Percentiles rank a stretch among this genome's conserved stretches.
Conservation (phyloP, 2,888 invertebrate species). For the Drosophila histrio region DNA sequence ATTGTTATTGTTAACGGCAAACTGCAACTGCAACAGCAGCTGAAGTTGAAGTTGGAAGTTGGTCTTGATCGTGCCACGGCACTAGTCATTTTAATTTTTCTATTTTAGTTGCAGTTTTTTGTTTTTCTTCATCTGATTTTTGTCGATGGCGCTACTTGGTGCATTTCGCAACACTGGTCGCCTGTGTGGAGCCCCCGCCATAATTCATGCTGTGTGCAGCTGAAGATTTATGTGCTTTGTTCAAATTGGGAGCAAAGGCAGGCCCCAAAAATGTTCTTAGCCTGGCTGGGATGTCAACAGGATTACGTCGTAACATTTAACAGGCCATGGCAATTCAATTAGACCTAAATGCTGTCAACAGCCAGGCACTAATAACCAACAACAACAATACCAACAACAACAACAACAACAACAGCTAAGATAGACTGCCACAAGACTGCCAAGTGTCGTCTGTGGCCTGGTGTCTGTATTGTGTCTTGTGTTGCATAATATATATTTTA, state of each 20-base stretch:
- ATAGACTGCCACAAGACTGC: slow-evolving; percentile 37
- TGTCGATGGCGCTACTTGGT: slow-evolving; percentile 59
- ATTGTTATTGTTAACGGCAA: slow-evolving; percentile 65
- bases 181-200: slow-evolving; percentile 12
- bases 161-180: slow-evolving; percentile 66
- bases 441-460: slow-evolving; percentile 66
- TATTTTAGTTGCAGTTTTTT: slow-evolving; percentile 31
- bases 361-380: slow-evolving; percentile 58
- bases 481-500: slow-evolving; percentile 75
- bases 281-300: slow-evolving; percentile 39
- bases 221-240: slow-evolving; percentile 64
- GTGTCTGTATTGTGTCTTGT: slow-evolving; percentile 36
- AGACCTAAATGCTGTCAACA: slow-evolving; percentile 78
- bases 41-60: slow-evolving; percentile 29
- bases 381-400: slow-evolving; percentile 12
- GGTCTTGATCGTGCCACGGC: slow-evolving; percentile 77
- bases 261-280: slow-evolving; percentile 56
- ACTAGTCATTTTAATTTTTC: slow-evolving; percentile 71
- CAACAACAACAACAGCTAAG: slow-evolving; percentile 4
- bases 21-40: slow-evolving; percentile 27
- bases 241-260: slow-evolving; percentile 62
- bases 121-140: slow-evolving; percentile 10
- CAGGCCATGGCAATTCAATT: slow-evolving; percentile 70
- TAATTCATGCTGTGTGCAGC: slow-evolving; percentile 54
- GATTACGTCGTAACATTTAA: slow-evolving; percentile 53